Percentiles rank a stretch among this genome's conserved stretches.
These are phyloP conservation scores for Limnephilus marmoratus DNA, from an alignment of 2,888 invertebrate species.

Conservation along the genomic window DNA sequence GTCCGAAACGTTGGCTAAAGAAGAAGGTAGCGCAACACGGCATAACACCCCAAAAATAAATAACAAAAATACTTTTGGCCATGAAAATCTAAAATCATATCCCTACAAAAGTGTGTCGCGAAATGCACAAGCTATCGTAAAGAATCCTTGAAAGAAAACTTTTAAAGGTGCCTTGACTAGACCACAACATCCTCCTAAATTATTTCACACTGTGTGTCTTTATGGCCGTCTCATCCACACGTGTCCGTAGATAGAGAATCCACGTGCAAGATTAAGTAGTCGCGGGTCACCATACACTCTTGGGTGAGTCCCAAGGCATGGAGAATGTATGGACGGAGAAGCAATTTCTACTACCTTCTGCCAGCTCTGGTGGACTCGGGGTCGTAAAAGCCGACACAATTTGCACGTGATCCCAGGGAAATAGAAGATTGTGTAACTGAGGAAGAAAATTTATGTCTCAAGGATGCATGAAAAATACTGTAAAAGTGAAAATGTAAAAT, in stretches of 20 bases:
- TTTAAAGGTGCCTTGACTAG: not conserved
- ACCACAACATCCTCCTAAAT: not conserved
- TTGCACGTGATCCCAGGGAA: not conserved
- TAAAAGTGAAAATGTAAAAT: no score
- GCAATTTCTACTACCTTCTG: not conserved
- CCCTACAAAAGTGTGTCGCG: no score
- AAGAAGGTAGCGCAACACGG: no score
- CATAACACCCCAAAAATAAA: no score
- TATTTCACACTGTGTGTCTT: not conserved
- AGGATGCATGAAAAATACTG: no score
- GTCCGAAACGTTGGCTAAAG: no score
- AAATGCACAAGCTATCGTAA: no score
- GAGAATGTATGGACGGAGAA: not conserved
- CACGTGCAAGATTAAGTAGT: constrained; percentile 13
- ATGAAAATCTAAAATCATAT: no score
- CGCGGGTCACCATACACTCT: not conserved
- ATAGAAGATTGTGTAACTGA: no score
- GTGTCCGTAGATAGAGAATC: not conserved
- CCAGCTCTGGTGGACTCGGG: not conserved
- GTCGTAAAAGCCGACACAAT: not conserved
- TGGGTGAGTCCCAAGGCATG: not conserved
- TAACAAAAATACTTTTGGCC: no score
- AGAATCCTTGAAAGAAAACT: no score
- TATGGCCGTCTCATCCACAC: not conserved
- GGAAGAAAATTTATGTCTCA: no score